Base-by-base conservation (phyloP, 1,140 invertebrate genomes). In the Littorina saxatilis region DNA sequence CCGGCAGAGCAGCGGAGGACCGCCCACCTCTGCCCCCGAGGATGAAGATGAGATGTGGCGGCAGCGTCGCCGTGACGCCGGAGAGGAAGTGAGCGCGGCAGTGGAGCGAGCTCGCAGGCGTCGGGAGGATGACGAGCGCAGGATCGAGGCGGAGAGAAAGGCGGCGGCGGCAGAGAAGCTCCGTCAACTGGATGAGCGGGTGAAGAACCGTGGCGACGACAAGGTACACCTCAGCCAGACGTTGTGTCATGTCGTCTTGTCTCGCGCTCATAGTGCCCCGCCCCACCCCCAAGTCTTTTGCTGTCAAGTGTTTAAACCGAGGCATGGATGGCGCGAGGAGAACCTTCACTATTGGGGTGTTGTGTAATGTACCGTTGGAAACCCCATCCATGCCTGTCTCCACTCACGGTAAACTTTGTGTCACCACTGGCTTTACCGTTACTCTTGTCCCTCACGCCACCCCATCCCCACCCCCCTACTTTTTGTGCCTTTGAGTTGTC, bases 101-200 rank as follows among this genome's bases (percentile, higher is more conserved):
- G 95, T 96, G 4, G 96, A 96, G 84, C 93, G 96, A 75, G 96
- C 96, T 0, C 94, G 95, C 35, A 95, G 95, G 83, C 93, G 95
- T 20, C 95, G 96, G 85, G 95, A 96, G 87, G 96, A 97, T 87
- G 96, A 96, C 89, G 96, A 97, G 88, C 95, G 96, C 85, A 94
- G 95, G 72, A 96, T 94, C 86, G 94, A 95, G 83, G 93, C 95
- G 82, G 94, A 91, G 40, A 84, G 91, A 79, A 90, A 89, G 79
- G 89, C 94, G 17, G 95, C 94, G 43, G 93, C 93, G 20, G 87
- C 86, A 55, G 95, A 95, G 80, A 95, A 95, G 87, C 87, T 95
- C 27, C 94, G 94, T 83, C 93, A 94, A 86, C 87, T 95, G 2
- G 94, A 95, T 77, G 94, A 95, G 80, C 94, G 94, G 81, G 83